Evolutionary conservation across 2,113 vertebrate species (phyloP), one percentile per base, ranked within the genome.

Genomic region (Verasper variegatus): DNA sequence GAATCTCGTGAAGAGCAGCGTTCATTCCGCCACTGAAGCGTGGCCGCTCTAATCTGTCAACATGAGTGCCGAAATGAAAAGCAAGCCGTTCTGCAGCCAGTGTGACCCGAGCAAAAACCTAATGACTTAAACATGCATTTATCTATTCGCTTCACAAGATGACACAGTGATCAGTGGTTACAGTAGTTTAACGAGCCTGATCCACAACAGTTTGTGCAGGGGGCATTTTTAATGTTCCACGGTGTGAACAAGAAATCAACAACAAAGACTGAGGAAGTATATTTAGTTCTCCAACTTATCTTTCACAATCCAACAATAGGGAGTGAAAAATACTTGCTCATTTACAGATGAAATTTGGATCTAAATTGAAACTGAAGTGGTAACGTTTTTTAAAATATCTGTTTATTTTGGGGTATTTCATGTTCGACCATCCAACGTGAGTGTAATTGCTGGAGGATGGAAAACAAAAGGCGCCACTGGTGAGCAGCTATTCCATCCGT

Each of bases 401-500:
- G 71, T 89, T 81, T 89, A 76, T 73, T 64, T 76, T 49, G 49
- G 76, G 42, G 75, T 37, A 40, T 76, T 78, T 63, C 57, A 18
- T 62, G 72, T 55, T 59, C 24, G n/a, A 86, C 70, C 68, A 66
- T 78, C 56, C 63, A 35, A 56, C 55, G 61, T 63, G 59, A 66
- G 83, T 79, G 70, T 84, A 89, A 76, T 90, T 82, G 82, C 74
- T 89, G 89, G 2, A 26, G 72, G 69, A 60, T 49, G 67, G 79
- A 87, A 90, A 89, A 92, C 84, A 24, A 21, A 24, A 86, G 85
- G 74, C 88, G 86, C 82, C 84, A 82, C 74, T 77, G 80, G 74
- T 74, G 84, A 72, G 65, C 49, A 60, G 75, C 49, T 61, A 59
- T 73, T 86, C 52, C 58, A 60, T 18, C 24, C 52, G 49, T 70